Evolutionary conservation across 1,140 invertebrate species (phyloP), one percentile per base, ranked within the genome.

Genomic region (Parasteatoda tepidariorum): DNA sequence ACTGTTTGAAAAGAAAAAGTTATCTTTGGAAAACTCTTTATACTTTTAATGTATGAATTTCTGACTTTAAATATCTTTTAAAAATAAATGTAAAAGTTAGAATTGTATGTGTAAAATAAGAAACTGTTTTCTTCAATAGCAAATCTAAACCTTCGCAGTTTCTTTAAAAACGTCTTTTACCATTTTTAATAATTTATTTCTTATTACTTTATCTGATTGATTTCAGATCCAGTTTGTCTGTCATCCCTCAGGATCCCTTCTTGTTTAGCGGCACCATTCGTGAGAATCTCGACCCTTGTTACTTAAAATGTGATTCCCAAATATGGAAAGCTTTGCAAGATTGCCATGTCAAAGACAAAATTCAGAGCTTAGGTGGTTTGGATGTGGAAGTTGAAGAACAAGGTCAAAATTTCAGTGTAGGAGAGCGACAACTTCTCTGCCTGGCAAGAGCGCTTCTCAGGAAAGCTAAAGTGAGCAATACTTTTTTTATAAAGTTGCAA

Each of bases 171-270:
- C n/a, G n/a, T n/a, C n/a, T n/a, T n/a, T n/a, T n/a, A n/a, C n/a
- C n/a, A n/a, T n/a, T n/a, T n/a, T n/a, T n/a, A n/a, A n/a, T n/a
- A n/a, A n/a, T n/a, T n/a, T n/a, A n/a, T n/a, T n/a, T n/a, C n/a
- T n/a, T n/a, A n/a, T n/a, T n/a, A n/a, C n/a, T n/a, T n/a, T n/a
- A n/a, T n/a, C n/a, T n/a, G n/a, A n/a, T n/a, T n/a, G n/a, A 38
- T 85, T 78, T 84, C 24, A 84, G 84, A 38, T 94, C 94, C 6
- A 91, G 93, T 18, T 89, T 99, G 74, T 95, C 95, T 26, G 93
- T 98, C 85, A 97, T 99, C 86, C 96, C 97, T 0, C 98, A 99
- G 90, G 95, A 97, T 88, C 96, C 97, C 7, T 97, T 98, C 88
- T 90, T 99, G 57, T 99, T 98, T 89, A 91, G 91, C 87, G 97